Conservation (phyloP, 1,140 invertebrate genomes). For the Dendroctonus ponderosae region DNA sequence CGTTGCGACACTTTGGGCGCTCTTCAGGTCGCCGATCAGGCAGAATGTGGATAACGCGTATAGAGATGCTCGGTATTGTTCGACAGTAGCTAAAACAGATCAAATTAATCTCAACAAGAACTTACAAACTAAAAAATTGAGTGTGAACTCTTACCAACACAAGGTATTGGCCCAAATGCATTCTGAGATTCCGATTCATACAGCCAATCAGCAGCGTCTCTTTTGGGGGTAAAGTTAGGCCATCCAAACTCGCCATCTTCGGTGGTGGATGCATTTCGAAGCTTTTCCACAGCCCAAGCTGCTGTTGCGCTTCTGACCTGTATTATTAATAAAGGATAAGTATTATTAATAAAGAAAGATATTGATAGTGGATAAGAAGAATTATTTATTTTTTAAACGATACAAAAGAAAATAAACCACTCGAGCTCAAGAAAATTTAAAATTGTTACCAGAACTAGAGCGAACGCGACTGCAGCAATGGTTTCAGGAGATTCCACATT, state of each 20-base stretch:
- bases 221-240: slow-evolving; percentile 54
- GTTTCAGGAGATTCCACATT: slow-evolving; percentile 57
- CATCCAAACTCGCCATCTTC: slow-evolving; percentile 66
- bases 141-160: too few species aligned
- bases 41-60: slow-evolving; percentile 53
- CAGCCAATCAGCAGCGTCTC: slow-evolving; percentile 59
- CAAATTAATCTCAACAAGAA: not conserved
- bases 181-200: slow-evolving; percentile 54
- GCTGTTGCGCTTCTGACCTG: slow-evolving; percentile 55
- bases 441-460: slow-evolving; percentile 52
- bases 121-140: too few species aligned
- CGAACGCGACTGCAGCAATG: slow-evolving; percentile 57
- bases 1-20: slow-evolving; percentile 61
- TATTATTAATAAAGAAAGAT: slow-evolving; percentile 4
- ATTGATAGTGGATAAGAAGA: not conserved
- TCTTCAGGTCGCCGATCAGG: slow-evolving; percentile 56
- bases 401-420: too few species aligned
- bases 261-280: slow-evolving; percentile 60
- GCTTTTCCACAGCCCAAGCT: slow-evolving; percentile 55
- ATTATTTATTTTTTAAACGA: not conserved
- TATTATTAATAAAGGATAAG: slow-evolving; percentile 2
- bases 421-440: not conserved
- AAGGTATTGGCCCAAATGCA: too few species aligned
- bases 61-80: slow-evolving; percentile 55
- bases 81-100: slow-evolving; percentile 49